Conservation (phyloP, 37 sponge, comb jelly and placozoan genomes). For the Beroe forskalii region DNA sequence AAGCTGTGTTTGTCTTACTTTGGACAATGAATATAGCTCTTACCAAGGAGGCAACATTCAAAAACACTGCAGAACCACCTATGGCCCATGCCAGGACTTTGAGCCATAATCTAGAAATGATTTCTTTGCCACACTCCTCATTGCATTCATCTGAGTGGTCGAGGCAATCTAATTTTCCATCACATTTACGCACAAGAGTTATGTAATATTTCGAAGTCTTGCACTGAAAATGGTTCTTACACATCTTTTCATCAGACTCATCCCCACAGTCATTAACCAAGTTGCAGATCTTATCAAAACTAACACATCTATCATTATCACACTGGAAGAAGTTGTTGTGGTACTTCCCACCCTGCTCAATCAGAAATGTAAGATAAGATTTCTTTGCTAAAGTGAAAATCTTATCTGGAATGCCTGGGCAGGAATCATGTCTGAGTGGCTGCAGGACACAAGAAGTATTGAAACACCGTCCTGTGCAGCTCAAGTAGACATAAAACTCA, state of each 20-base stretch:
- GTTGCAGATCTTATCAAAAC: slow-evolving; percentile 23
- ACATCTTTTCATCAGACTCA: not conserved
- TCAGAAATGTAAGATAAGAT: not conserved
- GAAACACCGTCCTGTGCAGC: not conserved
- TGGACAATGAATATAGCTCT: not conserved
- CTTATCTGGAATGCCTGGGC: not conserved
- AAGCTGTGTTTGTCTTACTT: not conserved
- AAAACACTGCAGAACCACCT: not conserved
- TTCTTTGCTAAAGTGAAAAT: slow-evolving; percentile 14
- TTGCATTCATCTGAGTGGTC: slow-evolving; percentile 22
- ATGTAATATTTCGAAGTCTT: not conserved
- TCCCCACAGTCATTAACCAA: slow-evolving; percentile 50
- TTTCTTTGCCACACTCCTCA: not conserved
- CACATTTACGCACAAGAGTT: not conserved
- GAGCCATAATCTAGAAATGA: not conserved
- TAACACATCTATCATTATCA: not conserved
- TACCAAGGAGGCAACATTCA: not conserved
- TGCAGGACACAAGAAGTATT: not conserved
- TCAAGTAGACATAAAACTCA: not conserved
- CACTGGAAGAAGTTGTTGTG: not conserved
- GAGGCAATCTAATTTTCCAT: not conserved
- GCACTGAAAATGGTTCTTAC: slow-evolving; percentile 8
- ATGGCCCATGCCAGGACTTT: not conserved
- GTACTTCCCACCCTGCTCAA: not conserved
- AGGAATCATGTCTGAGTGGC: not conserved